Evolutionary conservation across 2,113 vertebrate genomes (phyloP), one percentile per base, ranked within the genome.

Genomic region (Ammodytes marinus): DNA sequence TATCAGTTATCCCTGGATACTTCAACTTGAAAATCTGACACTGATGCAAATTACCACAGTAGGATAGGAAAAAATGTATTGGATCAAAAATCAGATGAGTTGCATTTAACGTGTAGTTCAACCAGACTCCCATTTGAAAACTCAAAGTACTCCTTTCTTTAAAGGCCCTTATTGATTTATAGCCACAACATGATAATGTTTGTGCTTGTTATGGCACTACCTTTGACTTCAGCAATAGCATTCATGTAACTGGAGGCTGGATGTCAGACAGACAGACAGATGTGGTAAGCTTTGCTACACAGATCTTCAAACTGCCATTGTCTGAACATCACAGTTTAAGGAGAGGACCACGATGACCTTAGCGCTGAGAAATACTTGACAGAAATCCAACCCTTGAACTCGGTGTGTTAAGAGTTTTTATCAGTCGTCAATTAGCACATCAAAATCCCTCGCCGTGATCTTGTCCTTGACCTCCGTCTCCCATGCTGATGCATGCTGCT

Each of bases 401-500:
- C 58, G 35, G 35, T 46, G 35, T 43, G 76, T 72, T 81, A 40
- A 55, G 65, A 67, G 46, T 59, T 80, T 57, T 67, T 27, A 82
- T 61, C 65, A 74, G 63, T 50, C 50, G 39, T 63, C 45, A 53
- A 40, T 86, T 74, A 59, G 50, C 69, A 85, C 74, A 80, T 72
- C 63, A 69, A 74, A 86, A 67, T 66, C 45, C 53, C 46, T 70
- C 65, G 14, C 55, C 40, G 45, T 45, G 61, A 81, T 83, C 64
- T 79, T 67, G 77, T 54, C 88, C 80, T 86, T 83, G 86, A 84
- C 79, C 81, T 47, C 42, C 3, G n/a, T 52, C 77, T 86, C 57
- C 49, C 66, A 67, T 87, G 77, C 82, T 84, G 86, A 82, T 77
- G 77, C 64, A 69, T 74, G 71, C 75, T 86, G 71, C 75, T 86